phyloP scores from a whole-genome alignment of 2,113 vertebrate genomes.

The Ginglymostoma cirratum region DNA sequence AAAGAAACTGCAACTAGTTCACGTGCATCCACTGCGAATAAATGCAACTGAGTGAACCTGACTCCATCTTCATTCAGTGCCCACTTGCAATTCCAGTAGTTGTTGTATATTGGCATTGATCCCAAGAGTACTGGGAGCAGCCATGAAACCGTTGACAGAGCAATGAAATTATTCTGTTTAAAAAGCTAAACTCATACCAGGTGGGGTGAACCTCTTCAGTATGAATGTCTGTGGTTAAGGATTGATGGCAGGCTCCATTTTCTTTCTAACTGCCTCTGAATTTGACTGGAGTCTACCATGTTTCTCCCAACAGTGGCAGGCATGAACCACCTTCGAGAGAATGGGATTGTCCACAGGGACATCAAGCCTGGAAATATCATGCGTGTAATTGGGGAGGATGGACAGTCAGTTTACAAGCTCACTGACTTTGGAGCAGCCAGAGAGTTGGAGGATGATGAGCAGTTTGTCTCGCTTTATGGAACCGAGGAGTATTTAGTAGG shows the following conservation, averaged over 20 bases:
- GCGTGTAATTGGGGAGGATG: conserved; percentile 92
- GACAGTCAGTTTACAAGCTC: conserved; percentile 90
- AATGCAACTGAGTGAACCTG: not conserved
- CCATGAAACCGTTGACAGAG: not conserved
- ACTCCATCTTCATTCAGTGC: not conserved
- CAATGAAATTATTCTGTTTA: not conserved
- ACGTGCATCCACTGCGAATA: not conserved
- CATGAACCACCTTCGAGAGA: conserved; percentile 96
- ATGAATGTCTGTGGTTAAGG: too few relatives aligned
- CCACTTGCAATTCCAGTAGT: not conserved
- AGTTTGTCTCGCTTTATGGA: conserved; percentile 97
- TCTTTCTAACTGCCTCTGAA: not conserved
- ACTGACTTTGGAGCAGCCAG: conserved; percentile 94
- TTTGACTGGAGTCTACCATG: conserved; percentile 40
- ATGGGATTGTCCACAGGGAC: conserved; percentile 93
- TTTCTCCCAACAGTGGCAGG: conserved; percentile 71
- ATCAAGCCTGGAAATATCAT: conserved; percentile 98
- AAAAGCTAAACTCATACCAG: not conserved
- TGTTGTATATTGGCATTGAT: not conserved
- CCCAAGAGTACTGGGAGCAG: not conserved
- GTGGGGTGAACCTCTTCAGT: not conserved
- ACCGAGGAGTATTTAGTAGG: conserved; percentile 97
- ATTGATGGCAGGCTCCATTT: not conserved
- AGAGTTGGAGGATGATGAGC: conserved; percentile 92
- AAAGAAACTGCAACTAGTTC: not conserved